Base-by-base conservation (phyloP, 2,113 vertebrate genomes). In the Taxidea taxus region DNA sequence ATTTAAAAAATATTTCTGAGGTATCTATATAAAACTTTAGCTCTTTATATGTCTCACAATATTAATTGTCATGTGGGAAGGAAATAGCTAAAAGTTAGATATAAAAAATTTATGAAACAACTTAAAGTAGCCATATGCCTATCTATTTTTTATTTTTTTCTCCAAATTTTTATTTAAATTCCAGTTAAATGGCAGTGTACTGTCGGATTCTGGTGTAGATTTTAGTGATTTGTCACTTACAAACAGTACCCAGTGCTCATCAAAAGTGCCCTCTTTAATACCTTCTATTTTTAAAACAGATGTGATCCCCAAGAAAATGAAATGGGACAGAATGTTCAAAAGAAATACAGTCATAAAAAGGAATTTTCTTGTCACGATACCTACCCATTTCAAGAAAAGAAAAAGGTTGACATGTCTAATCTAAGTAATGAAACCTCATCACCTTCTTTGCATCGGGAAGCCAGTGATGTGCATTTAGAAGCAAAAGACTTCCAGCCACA, bases 261-360 rank as follows among this genome's bases (percentile, higher is more conserved):
- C 74, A 47, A 42, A 77, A 47, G 7, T 47, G 27, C 34, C 66
- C 34, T 77, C 27, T 27, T 47, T 77, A 77, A 77, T 77, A 44
- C 42, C 25, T 16, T 77, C 42, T 77, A 47, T 77, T 77, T 75
- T 99, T 72, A 90, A 93, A 97, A 68, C 77, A 99, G 99, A 81
- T 97, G 42, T 98, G 90, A 97, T 97, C 95, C 97, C 51, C 95
- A 97, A 96, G 90, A 20, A 0, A 95, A 87, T 94, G 95, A 98
- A 91, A 85, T 39, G 72, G 87, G 21, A 49, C 95, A 92, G 42
- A 92, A 82, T 56, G 1, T 58, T 83, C 39, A 66, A 54, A 84
- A 13, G 23, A 77, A 29, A 20, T 60, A 39, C 62, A 87, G 37
- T 96, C 94, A 77, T 27, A 86, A 86, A 96, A 96, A 97, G 86